Evolutionary conservation across 2,797 vertebrate species (phyloP).

Genomic region (Coregonus ussuriensis): DNA sequence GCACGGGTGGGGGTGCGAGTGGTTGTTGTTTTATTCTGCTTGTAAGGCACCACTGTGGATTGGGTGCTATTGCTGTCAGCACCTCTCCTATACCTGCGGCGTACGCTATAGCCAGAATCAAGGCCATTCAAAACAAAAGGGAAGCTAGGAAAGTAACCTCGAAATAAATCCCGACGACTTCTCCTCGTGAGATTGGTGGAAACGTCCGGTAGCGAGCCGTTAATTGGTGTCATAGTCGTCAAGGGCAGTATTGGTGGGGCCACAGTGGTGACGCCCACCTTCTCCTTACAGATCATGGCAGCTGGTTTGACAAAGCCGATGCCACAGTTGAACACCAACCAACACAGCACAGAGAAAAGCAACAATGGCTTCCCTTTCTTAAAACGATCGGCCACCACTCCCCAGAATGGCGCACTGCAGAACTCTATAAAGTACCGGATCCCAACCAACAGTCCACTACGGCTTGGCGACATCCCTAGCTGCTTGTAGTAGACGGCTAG

Average conservation of each 20-base stretch:
- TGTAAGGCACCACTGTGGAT: background rate
- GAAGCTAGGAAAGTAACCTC: background rate
- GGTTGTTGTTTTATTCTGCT: background rate
- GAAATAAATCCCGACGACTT: slow-evolving; percentile 3
- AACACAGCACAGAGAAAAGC: slow-evolving; percentile 93
- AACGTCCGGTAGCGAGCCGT: slow-evolving; percentile 58
- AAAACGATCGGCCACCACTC: slow-evolving; percentile 94
- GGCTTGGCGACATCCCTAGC: slow-evolving; percentile 91
- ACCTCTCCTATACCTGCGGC: slow-evolving; percentile 40
- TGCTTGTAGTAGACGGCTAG: slow-evolving; percentile 95
- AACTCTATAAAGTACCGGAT: slow-evolving; percentile 99
- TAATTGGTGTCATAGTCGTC: slow-evolving; percentile 33
- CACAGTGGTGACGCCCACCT: slow-evolving; percentile 38
- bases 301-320: slow-evolving; percentile 93
- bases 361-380: slow-evolving; percentile 90
- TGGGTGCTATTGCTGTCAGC: slow-evolving; percentile 17
- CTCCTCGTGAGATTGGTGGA: slow-evolving; percentile 44
- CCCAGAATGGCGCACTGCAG: slow-evolving; percentile 99
- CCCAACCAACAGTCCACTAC: slow-evolving; percentile 92
- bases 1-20: background rate
- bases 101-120: background rate
- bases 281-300: slow-evolving; percentile 81
- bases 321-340: slow-evolving; percentile 93
- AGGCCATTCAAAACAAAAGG: background rate
- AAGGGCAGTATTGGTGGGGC: background rate